Evolutionary conservation across 1,140 invertebrate genomes (phyloP).

Genomic region (Bombus superbus): DNA sequence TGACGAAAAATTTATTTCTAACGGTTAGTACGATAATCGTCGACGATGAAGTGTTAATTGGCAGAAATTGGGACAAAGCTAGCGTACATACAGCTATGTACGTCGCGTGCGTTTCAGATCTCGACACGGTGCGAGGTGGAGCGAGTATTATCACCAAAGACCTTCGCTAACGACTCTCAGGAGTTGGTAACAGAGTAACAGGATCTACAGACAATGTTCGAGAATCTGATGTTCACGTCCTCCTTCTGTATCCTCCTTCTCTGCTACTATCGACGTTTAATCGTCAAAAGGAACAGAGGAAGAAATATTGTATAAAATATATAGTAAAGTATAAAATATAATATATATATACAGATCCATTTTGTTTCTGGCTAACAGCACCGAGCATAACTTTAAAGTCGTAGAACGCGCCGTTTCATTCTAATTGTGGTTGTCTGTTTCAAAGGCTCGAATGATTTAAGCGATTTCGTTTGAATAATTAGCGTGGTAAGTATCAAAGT

Average conservation of each 20-base stretch:
- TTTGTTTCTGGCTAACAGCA: background rate
- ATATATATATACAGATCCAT: background rate
- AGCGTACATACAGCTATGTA: background rate
- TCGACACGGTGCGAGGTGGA: slow-evolving; percentile 12
- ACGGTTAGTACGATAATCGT: background rate
- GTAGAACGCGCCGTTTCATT: background rate
- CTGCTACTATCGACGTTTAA: background rate
- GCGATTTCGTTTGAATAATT: slow-evolving; percentile 35
- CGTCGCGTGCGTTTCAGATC: slow-evolving; percentile 23
- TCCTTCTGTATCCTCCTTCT: background rate
- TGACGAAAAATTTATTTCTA: background rate
- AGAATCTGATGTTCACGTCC: background rate
- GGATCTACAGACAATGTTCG: slow-evolving; percentile 18
- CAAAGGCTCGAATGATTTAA: background rate
- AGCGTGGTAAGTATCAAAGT: slow-evolving; percentile 12
- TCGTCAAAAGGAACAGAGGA: too few relatives aligned
- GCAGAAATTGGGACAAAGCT: background rate
- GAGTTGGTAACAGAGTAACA: slow-evolving; percentile 47
- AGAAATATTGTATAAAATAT: background rate
- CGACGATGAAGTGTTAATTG: background rate
- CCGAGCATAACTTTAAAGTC: background rate
- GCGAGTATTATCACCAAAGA: slow-evolving; percentile 1
- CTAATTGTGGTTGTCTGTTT: background rate
- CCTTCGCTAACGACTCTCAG: slow-evolving; percentile 47
- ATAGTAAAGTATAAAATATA: background rate